Conservation (phyloP, 2,888 invertebrate genomes). For the Spisula subtruncata region DNA sequence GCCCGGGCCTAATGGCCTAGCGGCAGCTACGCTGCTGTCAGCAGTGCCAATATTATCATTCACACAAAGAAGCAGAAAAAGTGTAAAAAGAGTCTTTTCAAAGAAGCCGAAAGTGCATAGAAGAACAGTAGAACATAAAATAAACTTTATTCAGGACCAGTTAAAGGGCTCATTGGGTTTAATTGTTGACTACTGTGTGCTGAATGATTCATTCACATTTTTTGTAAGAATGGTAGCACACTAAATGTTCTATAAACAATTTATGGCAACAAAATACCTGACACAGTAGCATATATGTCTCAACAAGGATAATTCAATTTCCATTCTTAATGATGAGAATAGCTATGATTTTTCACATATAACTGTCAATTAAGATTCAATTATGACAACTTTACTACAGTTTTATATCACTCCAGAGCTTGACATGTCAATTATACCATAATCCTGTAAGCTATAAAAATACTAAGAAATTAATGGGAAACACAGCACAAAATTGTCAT, state of each 20-base stretch:
- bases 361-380: slow-evolving; percentile 21
- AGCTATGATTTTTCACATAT: slow-evolving; percentile 17
- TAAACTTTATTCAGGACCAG: no score
- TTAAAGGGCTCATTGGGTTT: no score
- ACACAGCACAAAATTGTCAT: slow-evolving; percentile 18
- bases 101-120: no score
- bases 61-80: no score
- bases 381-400: slow-evolving; percentile 3
- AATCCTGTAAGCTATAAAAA: slow-evolving; percentile 13
- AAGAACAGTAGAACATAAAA: no score
- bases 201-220: neutral
- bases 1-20: no score
- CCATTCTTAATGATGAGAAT: neutral
- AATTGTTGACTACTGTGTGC: no score
- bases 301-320: slow-evolving; percentile 11
- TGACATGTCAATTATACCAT: slow-evolving; percentile 14
- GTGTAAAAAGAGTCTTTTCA: no score
- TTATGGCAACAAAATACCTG: neutral
- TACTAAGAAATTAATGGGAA: slow-evolving; percentile 22
- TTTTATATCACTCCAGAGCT: neutral
- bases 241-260: neutral
- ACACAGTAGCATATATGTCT: neutral
- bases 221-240: neutral
- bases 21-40: no score
- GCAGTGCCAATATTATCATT: no score